Percentiles rank a stretch among this genome's conserved stretches.
Evolutionary conservation across 1,140 invertebrate species (phyloP).

Genomic region (Nomia melanderi): DNA sequence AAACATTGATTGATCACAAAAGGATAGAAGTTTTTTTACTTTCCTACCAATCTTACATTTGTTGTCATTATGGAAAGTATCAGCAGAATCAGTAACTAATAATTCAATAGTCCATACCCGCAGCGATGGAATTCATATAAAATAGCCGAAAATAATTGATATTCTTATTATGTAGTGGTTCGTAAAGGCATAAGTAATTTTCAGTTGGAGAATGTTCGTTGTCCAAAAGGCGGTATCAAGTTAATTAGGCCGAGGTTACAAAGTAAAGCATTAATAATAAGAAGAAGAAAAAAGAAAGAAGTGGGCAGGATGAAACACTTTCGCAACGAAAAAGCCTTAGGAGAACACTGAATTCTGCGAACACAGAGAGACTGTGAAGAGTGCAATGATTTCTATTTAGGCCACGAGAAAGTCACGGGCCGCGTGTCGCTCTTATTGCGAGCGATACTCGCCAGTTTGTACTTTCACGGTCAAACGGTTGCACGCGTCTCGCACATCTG

Average conservation of each 20-base stretch:
- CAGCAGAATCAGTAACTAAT: too few relatives aligned
- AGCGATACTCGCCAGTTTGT: neutral
- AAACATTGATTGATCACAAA: too few relatives aligned
- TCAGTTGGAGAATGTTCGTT: neutral
- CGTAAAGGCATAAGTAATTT: too few relatives aligned
- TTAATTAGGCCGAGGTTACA: neutral
- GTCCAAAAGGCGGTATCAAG: neutral
- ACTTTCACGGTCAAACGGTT: slow-evolving; percentile 5
- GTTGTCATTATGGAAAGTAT: too few relatives aligned
- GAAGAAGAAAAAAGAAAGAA: neutral
- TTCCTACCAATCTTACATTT: too few relatives aligned
- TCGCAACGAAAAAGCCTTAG: neutral
- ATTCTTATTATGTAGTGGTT: too few relatives aligned
- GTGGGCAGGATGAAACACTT: neutral
- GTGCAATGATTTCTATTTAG: slow-evolving; percentile 1
- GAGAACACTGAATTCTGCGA: neutral
- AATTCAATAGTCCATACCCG: too few relatives aligned
- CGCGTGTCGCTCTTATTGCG: neutral
- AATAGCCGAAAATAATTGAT: too few relatives aligned
- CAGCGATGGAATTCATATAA: too few relatives aligned
- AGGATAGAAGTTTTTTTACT: too few relatives aligned
- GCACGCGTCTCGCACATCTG: neutral
- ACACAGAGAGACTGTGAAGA: neutral
- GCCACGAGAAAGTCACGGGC: slow-evolving; percentile 3
- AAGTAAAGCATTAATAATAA: neutral